phyloP scores from a whole-genome alignment of 2,888 invertebrate genomes.

The Tortrix viridana region DNA sequence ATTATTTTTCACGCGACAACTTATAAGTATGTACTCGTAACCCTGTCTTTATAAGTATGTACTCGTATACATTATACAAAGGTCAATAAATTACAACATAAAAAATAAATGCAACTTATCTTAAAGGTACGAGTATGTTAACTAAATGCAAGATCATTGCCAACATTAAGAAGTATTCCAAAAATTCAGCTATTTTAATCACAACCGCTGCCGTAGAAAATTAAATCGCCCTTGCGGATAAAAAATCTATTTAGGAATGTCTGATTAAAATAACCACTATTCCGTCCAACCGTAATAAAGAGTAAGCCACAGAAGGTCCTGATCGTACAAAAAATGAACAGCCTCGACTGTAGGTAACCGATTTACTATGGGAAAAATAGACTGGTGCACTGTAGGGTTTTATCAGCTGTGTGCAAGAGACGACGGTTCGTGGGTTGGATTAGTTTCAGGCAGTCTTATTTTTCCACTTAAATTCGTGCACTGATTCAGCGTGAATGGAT shows the following conservation, averaged over 20 bases:
- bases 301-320: constrained; percentile 12
- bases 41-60: no score
- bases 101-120: no score
- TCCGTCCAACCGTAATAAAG: constrained; percentile 39
- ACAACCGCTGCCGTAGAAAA: constrained; percentile 55
- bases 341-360: neutral
- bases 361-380: constrained; percentile 38
- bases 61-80: no score
- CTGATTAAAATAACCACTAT: constrained; percentile 74
- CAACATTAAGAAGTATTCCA: constrained; percentile 1
- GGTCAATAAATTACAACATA: no score
- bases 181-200: constrained; percentile 45
- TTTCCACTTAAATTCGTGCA: constrained; percentile 63
- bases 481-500: constrained; percentile 55
- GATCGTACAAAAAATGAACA: neutral
- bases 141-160: no score
- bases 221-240: constrained; percentile 55
- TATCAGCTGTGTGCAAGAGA: constrained; percentile 43
- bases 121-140: no score
- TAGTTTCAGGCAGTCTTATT: constrained; percentile 72
- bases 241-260: constrained; percentile 74
- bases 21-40: no score
- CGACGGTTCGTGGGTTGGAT: constrained; percentile 55
- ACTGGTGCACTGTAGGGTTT: constrained; percentile 57
- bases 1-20: neutral